These are phyloP conservation scores for Rhagonycha fulva DNA, from an alignment of 2,888 invertebrate genomes.

Conservation along the genomic window DNA sequence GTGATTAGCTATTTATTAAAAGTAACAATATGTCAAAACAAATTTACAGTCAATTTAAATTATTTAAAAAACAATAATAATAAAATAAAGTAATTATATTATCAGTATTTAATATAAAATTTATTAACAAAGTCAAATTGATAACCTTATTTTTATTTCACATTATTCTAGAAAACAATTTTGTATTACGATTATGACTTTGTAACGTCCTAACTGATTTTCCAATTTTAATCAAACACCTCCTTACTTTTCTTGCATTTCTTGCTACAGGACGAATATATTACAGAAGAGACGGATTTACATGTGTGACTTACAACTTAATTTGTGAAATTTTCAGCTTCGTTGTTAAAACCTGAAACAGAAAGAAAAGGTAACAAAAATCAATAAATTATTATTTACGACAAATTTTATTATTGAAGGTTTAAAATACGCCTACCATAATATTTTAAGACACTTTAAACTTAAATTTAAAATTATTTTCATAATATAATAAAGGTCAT, in stretches of 20 bases:
- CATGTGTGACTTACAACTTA: background rate
- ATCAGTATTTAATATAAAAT: background rate
- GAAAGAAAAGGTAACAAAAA: background rate
- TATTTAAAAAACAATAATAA: background rate
- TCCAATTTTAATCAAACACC: background rate
- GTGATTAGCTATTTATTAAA: background rate
- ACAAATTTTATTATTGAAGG: background rate
- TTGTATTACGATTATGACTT: background rate
- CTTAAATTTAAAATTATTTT: constrained; percentile 15
- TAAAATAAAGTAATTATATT: background rate
- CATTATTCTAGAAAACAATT: background rate
- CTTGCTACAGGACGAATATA: constrained; percentile 24
- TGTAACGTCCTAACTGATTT: background rate
- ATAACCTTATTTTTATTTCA: background rate
- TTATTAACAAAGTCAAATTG: constrained; percentile 1
- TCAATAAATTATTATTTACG: background rate
- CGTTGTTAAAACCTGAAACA: background rate
- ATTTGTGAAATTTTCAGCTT: background rate
- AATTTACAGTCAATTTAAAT: background rate
- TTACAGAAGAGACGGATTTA: constrained; percentile 23
- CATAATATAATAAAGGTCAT: constrained; percentile 31
- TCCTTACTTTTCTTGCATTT: background rate
- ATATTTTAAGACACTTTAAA: background rate
- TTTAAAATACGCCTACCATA: background rate
- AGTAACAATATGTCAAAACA: background rate